Evolutionary conservation across 1,140 invertebrate species (phyloP).

Genomic region (Mercenaria mercenaria): DNA sequence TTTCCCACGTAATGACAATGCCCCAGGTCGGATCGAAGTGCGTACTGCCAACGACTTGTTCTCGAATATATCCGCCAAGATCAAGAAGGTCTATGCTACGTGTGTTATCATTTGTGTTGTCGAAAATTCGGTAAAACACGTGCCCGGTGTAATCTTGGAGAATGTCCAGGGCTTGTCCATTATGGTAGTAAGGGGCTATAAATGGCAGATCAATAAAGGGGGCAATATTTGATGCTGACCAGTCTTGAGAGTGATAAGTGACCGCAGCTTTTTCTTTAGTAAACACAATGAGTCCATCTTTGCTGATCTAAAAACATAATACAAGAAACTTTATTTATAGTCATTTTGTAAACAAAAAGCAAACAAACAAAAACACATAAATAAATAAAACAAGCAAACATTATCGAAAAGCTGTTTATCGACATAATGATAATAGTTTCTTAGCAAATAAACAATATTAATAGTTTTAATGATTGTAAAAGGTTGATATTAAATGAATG

Average conservation of each 20-base stretch:
- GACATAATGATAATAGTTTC: too few relatives aligned
- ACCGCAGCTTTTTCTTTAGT: conserved; percentile 5
- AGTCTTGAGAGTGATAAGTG: conserved; percentile 17
- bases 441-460: too few relatives aligned
- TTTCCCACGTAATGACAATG: conserved; percentile 70
- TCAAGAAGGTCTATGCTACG: background rate
- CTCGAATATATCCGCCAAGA: conserved; percentile 33
- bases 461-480: too few relatives aligned
- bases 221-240: conserved; percentile 30
- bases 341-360: background rate
- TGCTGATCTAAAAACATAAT: conserved; percentile 28
- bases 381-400: too few relatives aligned
- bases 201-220: conserved; percentile 63
- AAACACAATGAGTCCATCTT: conserved; percentile 46
- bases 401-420: background rate
- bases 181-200: conserved; percentile 70
- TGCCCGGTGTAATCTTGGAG: conserved; percentile 35
- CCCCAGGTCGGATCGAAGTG: conserved; percentile 51
- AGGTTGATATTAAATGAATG: too few relatives aligned
- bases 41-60: conserved; percentile 44
- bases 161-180: conserved; percentile 35
- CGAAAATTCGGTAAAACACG: conserved; percentile 47
- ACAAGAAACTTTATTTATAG: background rate
- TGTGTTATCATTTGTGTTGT: background rate
- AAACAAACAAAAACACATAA: too few relatives aligned